Evolutionary conservation across 2,797 vertebrate species (phyloP), one percentile per base, ranked within the genome.

Genomic region (Parambassis ranga): DNA sequence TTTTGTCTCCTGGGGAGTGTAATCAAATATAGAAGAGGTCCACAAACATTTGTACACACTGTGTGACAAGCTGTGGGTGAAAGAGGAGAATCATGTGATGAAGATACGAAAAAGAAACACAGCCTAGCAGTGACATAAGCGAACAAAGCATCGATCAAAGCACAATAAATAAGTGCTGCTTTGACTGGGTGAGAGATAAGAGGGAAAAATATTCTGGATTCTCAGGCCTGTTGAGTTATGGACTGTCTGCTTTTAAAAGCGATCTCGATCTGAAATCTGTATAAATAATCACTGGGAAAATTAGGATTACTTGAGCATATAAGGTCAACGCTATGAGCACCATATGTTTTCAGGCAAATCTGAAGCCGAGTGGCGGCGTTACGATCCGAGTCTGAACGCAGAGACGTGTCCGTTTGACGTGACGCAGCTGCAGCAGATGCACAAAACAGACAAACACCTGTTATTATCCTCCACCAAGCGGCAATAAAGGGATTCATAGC

Each of bases 391-490:
- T 79, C 47, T 23, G 37, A 77, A 78, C 7, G 42, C 65, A 76
- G 57, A 74, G 65, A 65, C 49, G 63, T 74, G 63, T 53, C 72
- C 72, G 66, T 77, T 38, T 56, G 62, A 80, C 56, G 38, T 27
- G 58, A 72, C 33, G 36, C 87, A 88, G 85, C 85, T 91, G 83
- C 65, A 50, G 31, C 60, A 75, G 77, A 83, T 87, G 62, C 76
- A 79, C 79, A 84, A 86, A 91, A 77, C 87, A 89, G 88, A 80
- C 80, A 86, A 85, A 82, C 88, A 90, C 87, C 90, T 91, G 90
- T 68, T 88, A 70, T 71, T 77, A 71, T 84, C 65, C 66, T 84
- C 79, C 46, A 4, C 9, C 71, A 82, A 85, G 87, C 50, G 70
- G 84, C 82, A 84, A 85, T 87, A 85, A 87, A 83, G 71, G 68